Base-by-base conservation (phyloP, 1,140 invertebrate species). In the Aradophagus sp. region DNA sequence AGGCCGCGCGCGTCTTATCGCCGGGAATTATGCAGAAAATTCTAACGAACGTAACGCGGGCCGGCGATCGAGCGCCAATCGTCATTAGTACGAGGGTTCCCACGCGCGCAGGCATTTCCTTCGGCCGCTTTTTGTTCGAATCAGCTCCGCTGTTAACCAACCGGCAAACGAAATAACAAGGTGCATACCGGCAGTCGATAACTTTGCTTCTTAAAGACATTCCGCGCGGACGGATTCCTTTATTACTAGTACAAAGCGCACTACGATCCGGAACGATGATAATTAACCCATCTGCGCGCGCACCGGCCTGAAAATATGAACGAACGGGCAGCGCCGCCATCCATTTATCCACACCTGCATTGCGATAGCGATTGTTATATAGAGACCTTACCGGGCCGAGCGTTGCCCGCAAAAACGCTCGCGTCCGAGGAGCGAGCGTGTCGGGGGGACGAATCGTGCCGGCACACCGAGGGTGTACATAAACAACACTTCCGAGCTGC, bases 401-500 rank as follows among this genome's bases (percentile, higher is more conserved):
- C 16, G 29, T 23, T 4, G 13, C 15, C 23, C 16, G 29, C 45
- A 72, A 77, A 81, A 77, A 79, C 41, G 14, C 17, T 20, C 20
- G 13, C 63, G 53, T 52, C n/a, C 44, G 23, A 61, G 55, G 27
- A 52, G 19, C 50, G 8, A 47, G 35, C 31, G 50, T 13, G 38
- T 45, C 13, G 6, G 31, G 32, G 65, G 66, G 67, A 65, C 62
- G 67, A 66, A 80, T 78, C 71, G 61, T 48, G 27, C 26, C 14
- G 72, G 47, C 56, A 56, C 59, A 74, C 77, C 74, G 67, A 68
- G 68, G 55, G 63, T 75, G 74, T 76, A 80, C 79, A 83, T 85
- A 83, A 84, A 85, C 77, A 82, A 84, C 80, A 77, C 79, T 79
- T 73, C 69, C 63, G 75, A 77, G 58, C 68, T 76, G 76, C 76